Base-by-base conservation (phyloP, 2,888 invertebrate species). In the Andricus curvator region DNA sequence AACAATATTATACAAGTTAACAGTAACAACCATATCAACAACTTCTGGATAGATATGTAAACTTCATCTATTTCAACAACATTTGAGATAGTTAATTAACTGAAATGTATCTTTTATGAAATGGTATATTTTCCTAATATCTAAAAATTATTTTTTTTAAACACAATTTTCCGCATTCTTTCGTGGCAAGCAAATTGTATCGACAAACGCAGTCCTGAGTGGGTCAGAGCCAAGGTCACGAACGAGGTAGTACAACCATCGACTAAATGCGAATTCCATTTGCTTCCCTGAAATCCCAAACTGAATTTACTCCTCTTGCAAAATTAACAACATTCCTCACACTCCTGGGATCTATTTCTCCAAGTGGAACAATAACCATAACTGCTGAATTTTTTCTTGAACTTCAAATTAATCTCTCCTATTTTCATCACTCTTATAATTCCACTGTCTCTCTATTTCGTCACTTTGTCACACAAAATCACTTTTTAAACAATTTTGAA, bases 181-280 rank as follows among this genome's bases (percentile, higher is more conserved):
- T 51, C 48, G 22, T 1, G 17, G 51, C 70, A 13, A 70, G 48
- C 20, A 20, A 11, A 70, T 29, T 70, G 48, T 74, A 74, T 74
- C 56, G 74, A 74, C 74, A 20, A 74, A 74, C 4, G 33, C 17
- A 68, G 20, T 41, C 15, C 56, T 74, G 15, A 29, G 13, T 56
- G 33, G 74, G 74, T 56, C 74, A 74, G 33, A 74, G 74, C 56
- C 74, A 74, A 74, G 74, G 74, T 74, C 74, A 74, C 33, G 74
- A n/a, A 74, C 74, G 51, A 22, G 56, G 74, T 74, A 74, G 51
- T 6, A 60, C 51, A 33, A 56, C 56, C 3, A 56, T 33, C 3
- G 48, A 60, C n/a, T 13, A 11, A 22, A 13, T 60, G 60, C 11
- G 48, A 48, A 70, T 20, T 29, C 20, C 2, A 37, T 56, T 56